Conservation (phyloP, 2,888 invertebrate genomes). For the Taphrorychus bicolor region DNA sequence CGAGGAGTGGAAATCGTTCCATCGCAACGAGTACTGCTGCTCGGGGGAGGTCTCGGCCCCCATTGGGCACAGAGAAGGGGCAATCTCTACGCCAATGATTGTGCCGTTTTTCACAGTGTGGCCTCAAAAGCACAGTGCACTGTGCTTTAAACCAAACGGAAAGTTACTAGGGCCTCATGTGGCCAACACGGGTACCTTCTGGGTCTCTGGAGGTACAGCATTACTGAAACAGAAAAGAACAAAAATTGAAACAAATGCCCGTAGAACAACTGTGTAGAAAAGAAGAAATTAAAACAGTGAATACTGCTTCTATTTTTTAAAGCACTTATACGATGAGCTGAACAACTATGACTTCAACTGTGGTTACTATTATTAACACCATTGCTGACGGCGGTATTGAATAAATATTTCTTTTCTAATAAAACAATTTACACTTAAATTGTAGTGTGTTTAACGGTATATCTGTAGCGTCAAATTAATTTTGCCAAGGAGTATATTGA, state of each 20-base stretch:
- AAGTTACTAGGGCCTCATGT: slow-evolving; percentile 17
- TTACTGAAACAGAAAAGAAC: background rate
- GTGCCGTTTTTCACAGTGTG: slow-evolving; percentile 48
- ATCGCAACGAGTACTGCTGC: slow-evolving; percentile 81
- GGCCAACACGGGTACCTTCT: background rate
- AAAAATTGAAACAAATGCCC: background rate
- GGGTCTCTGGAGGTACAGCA: background rate
- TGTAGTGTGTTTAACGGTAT: slow-evolving; percentile 16
- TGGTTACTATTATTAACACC: slow-evolving; percentile 25
- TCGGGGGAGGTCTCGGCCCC: slow-evolving; percentile 65
- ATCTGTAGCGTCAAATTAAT: background rate
- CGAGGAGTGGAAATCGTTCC: slow-evolving; percentile 94
- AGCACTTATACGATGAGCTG: background rate
- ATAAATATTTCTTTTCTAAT: slow-evolving; percentile 20
- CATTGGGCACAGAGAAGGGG: slow-evolving; percentile 63
- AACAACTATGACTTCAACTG: slow-evolving; percentile 5
- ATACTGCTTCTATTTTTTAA: background rate
- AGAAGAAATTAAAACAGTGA: background rate
- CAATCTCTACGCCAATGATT: slow-evolving; percentile 61
- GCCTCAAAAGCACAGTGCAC: slow-evolving; percentile 21
- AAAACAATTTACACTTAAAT: slow-evolving; percentile 15
- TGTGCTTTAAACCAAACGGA: slow-evolving; percentile 7
- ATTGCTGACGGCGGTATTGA: slow-evolving; percentile 15
- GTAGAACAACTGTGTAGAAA: background rate
- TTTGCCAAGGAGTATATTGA: background rate